Percentiles rank a stretch among this genome's conserved stretches.
Conservation (phyloP, 1,140 invertebrate genomes). For the Ericerus pela region DNA sequence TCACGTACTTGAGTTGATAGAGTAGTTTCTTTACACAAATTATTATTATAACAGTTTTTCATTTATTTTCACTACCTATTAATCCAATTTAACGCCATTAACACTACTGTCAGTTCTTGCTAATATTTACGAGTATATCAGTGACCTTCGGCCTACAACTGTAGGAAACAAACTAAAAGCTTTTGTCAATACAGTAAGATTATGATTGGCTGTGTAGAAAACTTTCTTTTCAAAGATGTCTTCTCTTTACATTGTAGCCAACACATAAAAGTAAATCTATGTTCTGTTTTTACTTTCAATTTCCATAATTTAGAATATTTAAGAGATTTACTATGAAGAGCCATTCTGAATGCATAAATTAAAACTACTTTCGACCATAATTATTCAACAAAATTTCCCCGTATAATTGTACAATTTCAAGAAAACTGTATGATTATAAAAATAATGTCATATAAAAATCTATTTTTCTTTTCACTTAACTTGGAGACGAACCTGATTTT, state of each 20-base stretch:
- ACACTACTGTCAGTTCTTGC: conserved; percentile 4
- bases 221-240: conserved; percentile 16
- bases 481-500: too few relatives aligned
- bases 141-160: conserved; percentile 18
- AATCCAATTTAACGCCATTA: conserved; percentile 11
- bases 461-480: too few relatives aligned
- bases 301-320: too few relatives aligned
- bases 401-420: too few relatives aligned
- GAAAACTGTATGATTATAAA: too few relatives aligned
- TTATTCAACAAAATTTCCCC: too few relatives aligned
- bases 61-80: conserved; percentile 7
- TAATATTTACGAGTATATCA: conserved; percentile 13
- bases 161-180: conserved; percentile 20
- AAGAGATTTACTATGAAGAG: too few relatives aligned
- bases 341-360: too few relatives aligned
- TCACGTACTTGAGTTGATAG: background rate
- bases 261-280: background rate
- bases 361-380: too few relatives aligned
- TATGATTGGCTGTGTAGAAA: conserved; percentile 19
- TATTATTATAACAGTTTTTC: background rate
- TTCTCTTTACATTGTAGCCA: conserved; percentile 15
- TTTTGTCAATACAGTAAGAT: conserved; percentile 18
- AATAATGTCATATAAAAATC: too few relatives aligned
- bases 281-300: too few relatives aligned
- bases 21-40: background rate